These are phyloP conservation scores for Ophthalmolycus amberensis DNA, from an alignment of 2,113 vertebrate species.

Conservation along the genomic window DNA sequence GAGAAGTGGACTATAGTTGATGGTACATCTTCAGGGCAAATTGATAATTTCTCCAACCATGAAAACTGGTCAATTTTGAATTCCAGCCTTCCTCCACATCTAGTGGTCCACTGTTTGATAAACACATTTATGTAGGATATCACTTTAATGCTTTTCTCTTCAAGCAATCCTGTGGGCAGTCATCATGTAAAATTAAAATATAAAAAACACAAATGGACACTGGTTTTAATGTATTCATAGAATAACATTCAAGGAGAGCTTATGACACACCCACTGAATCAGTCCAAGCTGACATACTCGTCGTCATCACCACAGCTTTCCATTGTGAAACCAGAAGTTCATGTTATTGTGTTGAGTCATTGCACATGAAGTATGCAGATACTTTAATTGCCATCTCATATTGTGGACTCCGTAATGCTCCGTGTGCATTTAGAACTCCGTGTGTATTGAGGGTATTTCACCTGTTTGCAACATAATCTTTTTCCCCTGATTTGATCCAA, in stretches of 20 bases:
- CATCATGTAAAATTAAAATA: not conserved
- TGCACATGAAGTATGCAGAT: slow-evolving; percentile 8
- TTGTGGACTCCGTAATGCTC: not conserved
- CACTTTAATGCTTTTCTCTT: not conserved
- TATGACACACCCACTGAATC: slow-evolving; percentile 51
- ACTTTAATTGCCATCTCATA: not conserved
- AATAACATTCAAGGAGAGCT: not conserved
- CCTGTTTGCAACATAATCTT: not conserved
- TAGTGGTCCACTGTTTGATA: not conserved
- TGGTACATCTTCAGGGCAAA: not conserved
- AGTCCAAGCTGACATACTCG: not conserved
- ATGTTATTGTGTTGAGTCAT: slow-evolving; percentile 52
- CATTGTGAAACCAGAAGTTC: slow-evolving; percentile 61
- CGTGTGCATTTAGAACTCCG: not conserved
- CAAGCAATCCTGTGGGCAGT: not conserved
- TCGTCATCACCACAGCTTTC: slow-evolving; percentile 29
- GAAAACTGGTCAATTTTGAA: not conserved
- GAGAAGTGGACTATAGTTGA: not conserved
- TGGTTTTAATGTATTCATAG: not conserved
- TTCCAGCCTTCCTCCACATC: not conserved
- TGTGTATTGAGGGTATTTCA: not conserved
- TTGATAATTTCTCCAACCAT: not conserved
- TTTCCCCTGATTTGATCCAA: not conserved
- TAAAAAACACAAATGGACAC: not conserved
- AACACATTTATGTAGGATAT: not conserved